Percentiles rank a stretch among this genome's conserved stretches.
phyloP scores from a whole-genome alignment of 1,140 invertebrate genomes.

The Penaeus vannamei region DNA sequence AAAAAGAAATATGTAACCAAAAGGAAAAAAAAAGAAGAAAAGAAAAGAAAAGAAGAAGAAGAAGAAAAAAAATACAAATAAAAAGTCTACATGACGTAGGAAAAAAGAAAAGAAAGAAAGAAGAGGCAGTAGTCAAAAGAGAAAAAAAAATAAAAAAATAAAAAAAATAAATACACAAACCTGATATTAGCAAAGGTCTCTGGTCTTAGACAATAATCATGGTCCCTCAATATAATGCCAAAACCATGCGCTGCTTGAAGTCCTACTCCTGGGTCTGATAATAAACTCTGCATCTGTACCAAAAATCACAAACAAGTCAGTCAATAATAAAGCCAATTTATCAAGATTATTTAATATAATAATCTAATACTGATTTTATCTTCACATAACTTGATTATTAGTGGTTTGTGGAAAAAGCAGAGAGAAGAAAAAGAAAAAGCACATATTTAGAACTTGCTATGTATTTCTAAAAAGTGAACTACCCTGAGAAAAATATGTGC shows the following conservation, averaged over 20 bases:
- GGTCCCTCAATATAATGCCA: conserved; percentile 43
- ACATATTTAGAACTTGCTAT: no score
- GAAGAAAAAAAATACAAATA: not conserved
- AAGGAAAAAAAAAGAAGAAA: not conserved
- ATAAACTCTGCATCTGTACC: conserved; percentile 35
- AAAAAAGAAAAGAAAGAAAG: not conserved
- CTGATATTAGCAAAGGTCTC: conserved; percentile 42
- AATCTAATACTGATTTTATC: no score
- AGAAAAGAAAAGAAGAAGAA: not conserved
- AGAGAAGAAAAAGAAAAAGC: no score
- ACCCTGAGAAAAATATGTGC: no score
- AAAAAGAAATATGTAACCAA: no score
- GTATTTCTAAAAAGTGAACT: no score
- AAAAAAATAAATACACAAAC: conserved; percentile 8
- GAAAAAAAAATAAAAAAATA: no score
- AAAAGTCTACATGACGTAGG: not conserved
- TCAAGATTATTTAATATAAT: no score
- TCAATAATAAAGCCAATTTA: not conserved
- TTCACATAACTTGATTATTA: no score
- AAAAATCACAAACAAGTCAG: not conserved
- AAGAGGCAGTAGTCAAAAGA: not conserved
- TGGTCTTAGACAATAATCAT: conserved; percentile 13
- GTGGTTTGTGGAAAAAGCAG: no score
- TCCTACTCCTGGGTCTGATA: conserved; percentile 19
- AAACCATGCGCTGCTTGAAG: conserved; percentile 22